These are phyloP conservation scores for Perca schrenkii DNA, from an alignment of 2,113 vertebrate species.

Conservation along the genomic window DNA sequence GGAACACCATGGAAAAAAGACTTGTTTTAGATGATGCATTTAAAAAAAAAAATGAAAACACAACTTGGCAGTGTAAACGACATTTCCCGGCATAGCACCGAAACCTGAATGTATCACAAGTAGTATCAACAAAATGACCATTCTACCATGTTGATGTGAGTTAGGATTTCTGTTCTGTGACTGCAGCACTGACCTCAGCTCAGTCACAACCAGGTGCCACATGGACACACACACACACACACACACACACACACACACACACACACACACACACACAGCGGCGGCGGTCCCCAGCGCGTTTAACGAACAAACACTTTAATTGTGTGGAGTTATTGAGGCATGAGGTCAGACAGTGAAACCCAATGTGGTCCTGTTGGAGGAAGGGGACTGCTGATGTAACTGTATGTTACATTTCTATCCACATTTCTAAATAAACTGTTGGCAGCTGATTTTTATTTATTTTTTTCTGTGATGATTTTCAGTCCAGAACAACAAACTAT, in stretches of 20 bases:
- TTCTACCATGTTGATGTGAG: constrained; percentile 49
- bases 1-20: not conserved
- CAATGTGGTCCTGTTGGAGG: constrained; percentile 5
- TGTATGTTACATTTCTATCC: constrained; percentile 2
- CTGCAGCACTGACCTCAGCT: constrained; percentile 48
- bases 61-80: not conserved
- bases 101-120: constrained; percentile 22
- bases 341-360: constrained; percentile 53
- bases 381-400: not conserved
- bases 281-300: not conserved
- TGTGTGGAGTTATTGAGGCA: constrained; percentile 37
- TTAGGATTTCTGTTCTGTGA: constrained; percentile 38
- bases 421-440: not conserved
- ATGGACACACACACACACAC: not conserved
- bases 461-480: not conserved
- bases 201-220: constrained; percentile 48
- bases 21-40: not conserved
- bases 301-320: constrained; percentile 35
- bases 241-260: constrained; percentile 3
- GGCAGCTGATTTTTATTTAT: not conserved
- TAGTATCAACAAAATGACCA: constrained; percentile 24
- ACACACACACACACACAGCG: not conserved
- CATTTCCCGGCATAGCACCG: not conserved
- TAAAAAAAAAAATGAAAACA: constrained; percentile 6
- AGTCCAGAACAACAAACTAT: not conserved